Evolutionary conservation across 1,140 invertebrate genomes (phyloP).

Genomic region (Heliconius hewitsoni): DNA sequence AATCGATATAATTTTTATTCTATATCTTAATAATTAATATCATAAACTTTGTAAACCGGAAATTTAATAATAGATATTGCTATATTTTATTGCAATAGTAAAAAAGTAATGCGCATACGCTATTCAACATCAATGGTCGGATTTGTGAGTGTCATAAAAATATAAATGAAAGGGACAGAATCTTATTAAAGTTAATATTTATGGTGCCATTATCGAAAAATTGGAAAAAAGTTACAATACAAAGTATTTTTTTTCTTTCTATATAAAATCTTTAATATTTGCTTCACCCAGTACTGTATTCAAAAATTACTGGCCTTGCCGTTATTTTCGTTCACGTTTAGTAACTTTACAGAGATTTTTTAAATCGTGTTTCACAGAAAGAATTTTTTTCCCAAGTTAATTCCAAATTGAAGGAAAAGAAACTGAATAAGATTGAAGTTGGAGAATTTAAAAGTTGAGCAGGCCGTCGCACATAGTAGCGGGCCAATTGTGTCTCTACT

Average conservation of each 20-base stretch:
- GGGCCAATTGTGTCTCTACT: constrained; percentile 71
- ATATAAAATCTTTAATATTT: neutral
- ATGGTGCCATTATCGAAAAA: constrained; percentile 64
- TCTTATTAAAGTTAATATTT: constrained; percentile 82
- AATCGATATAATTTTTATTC: too few relatives aligned
- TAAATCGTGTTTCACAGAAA: constrained; percentile 45
- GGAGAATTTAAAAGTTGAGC: constrained; percentile 72
- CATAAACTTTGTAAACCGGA: neutral
- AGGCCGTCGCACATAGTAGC: constrained; percentile 67
- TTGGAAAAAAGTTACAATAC: neutral
- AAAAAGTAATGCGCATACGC: constrained; percentile 63
- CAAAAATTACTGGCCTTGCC: constrained; percentile 67
- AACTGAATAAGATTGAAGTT: constrained; percentile 60
- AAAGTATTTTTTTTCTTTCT: neutral
- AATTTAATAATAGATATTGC: constrained; percentile 24
- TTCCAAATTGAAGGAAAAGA: constrained; percentile 45
- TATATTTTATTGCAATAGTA: constrained; percentile 49
- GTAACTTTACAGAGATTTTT: constrained; percentile 13
- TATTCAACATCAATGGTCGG: constrained; percentile 47
- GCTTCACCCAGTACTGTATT: constrained; percentile 16
- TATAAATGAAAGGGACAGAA: constrained; percentile 77
- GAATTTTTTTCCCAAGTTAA: constrained; percentile 40
- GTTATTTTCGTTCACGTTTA: constrained; percentile 55
- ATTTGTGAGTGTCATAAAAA: constrained; percentile 72
- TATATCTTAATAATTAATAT: too few relatives aligned